These are phyloP conservation scores for Eupelmus urozonus DNA, from an alignment of 2,888 invertebrate genomes.

Conservation along the genomic window DNA sequence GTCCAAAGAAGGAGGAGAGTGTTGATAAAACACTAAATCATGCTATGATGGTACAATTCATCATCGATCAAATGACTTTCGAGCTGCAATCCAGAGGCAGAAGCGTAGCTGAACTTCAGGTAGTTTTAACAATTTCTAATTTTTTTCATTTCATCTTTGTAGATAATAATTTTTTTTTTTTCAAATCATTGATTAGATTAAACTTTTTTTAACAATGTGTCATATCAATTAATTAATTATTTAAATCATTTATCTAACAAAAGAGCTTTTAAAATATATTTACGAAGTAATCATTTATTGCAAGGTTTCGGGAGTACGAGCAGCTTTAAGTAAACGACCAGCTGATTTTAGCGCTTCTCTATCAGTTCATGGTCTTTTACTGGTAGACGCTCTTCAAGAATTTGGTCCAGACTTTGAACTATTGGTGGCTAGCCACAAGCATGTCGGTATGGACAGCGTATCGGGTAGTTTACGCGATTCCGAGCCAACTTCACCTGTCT, in stretches of 20 bases:
- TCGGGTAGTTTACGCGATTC: conserved; percentile 95
- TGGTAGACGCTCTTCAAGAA: conserved; percentile 96
- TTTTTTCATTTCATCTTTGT: background rate
- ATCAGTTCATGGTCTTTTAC: conserved; percentile 93
- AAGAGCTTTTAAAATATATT: background rate
- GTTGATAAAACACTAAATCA: conserved; percentile 69
- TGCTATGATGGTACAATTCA: conserved; percentile 90
- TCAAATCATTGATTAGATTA: background rate
- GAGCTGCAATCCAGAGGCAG: conserved; percentile 90
- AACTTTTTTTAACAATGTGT: background rate
- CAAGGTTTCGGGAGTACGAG: conserved; percentile 92
- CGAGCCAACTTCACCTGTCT: conserved; percentile 92
- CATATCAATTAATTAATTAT: background rate
- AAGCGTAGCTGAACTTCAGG: conserved; percentile 95
- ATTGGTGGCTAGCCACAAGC: conserved; percentile 95
- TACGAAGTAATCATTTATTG: no score
- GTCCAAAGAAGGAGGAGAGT: conserved; percentile 71
- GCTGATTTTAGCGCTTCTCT: conserved; percentile 88
- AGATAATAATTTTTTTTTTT: background rate
- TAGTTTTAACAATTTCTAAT: conserved; percentile 70
- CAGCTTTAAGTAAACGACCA: conserved; percentile 86
- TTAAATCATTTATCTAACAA: background rate
- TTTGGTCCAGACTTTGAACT: conserved; percentile 97
- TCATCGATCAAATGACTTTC: conserved; percentile 89
- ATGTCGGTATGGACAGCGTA: conserved; percentile 95